phyloP scores from a whole-genome alignment of 30 jellyfish, hydroid and myxozoan species.

The Hydra vulgaris region DNA sequence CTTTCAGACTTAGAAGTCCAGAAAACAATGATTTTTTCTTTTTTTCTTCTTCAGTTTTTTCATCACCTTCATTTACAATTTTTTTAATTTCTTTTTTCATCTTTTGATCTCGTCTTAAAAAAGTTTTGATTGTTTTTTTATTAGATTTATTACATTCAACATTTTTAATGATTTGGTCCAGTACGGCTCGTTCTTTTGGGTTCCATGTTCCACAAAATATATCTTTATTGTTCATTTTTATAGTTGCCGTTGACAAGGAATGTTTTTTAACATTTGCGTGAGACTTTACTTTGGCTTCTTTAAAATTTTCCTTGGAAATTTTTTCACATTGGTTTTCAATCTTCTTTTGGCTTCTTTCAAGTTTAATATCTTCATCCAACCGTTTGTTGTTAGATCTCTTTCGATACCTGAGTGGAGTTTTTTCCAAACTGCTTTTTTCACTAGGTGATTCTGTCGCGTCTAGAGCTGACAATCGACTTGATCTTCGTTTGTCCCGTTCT shows the following conservation, averaged over 20 bases:
- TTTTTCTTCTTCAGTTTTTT: not conserved
- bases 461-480: slow-evolving; percentile 25
- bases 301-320: slow-evolving; percentile 5
- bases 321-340: slow-evolving; percentile 10
- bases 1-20: slow-evolving; percentile 5
- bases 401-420: slow-evolving; percentile 22
- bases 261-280: not conserved
- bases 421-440: slow-evolving; percentile 29
- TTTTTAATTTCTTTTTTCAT: slow-evolving; percentile 1
- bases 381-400: slow-evolving; percentile 27
- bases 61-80: not conserved
- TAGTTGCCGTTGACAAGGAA: slow-evolving; percentile 19
- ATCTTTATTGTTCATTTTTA: slow-evolving; percentile 34
- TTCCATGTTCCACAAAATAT: slow-evolving; percentile 37
- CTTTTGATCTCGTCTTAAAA: not conserved
- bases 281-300: not conserved
- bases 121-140: slow-evolving; percentile 5
- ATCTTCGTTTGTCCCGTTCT: slow-evolving; percentile 31
- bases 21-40: slow-evolving; percentile 18
- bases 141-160: not conserved
- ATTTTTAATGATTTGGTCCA: slow-evolving; percentile 26
- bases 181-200: slow-evolving; percentile 36
- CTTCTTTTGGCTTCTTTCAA: slow-evolving; percentile 17
- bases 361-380: slow-evolving; percentile 5
- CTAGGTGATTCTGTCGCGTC: slow-evolving; percentile 17